Conservation (phyloP, 1,140 invertebrate genomes). For the Caenorhabditis inopinata region DNA sequence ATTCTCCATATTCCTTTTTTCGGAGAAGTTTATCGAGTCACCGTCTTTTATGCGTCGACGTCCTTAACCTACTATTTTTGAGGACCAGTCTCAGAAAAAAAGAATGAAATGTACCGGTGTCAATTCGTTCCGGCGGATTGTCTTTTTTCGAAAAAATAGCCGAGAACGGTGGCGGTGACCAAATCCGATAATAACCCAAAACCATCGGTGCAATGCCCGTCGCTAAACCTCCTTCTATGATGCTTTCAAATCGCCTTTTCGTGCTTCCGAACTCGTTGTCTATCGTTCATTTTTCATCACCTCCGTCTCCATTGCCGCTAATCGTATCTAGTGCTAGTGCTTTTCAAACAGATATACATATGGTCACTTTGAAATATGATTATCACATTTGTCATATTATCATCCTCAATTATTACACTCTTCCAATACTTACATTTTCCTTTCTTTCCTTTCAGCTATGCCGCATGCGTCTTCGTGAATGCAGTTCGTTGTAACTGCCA, state of each 20-base stretch:
- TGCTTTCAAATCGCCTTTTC: slow-evolving; percentile 25
- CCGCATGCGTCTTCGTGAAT: not conserved
- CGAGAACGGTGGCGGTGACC: not conserved
- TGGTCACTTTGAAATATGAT: slow-evolving; percentile 29
- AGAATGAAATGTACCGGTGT: not conserved
- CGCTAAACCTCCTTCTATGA: slow-evolving; percentile 6
- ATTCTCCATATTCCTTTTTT: too few relatives aligned
- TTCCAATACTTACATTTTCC: slow-evolving; percentile 14
- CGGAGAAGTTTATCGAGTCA: too few relatives aligned
- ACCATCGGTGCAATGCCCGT: slow-evolving; percentile 26
- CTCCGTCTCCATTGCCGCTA: not conserved
- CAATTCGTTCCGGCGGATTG: slow-evolving; percentile 18
- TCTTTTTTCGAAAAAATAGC: slow-evolving; percentile 1
- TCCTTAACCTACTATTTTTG: not conserved
- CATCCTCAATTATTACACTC: not conserved
- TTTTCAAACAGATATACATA: not conserved
- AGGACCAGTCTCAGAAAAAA: not conserved
- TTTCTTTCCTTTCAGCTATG: slow-evolving; percentile 4
- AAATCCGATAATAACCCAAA: slow-evolving; percentile 31
- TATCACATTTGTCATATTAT: slow-evolving; percentile 32
- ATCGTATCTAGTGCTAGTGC: not conserved
- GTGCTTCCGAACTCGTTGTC: slow-evolving; percentile 24
- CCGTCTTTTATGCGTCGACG: not conserved
- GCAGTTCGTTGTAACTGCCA: not conserved
- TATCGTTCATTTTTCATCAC: not conserved